A percentile compares a stretch with the other conserved stretches of the same genome.
Conservation (phyloP, 1,140 invertebrate species). For the Carcinoscorpius rotundicauda region DNA sequence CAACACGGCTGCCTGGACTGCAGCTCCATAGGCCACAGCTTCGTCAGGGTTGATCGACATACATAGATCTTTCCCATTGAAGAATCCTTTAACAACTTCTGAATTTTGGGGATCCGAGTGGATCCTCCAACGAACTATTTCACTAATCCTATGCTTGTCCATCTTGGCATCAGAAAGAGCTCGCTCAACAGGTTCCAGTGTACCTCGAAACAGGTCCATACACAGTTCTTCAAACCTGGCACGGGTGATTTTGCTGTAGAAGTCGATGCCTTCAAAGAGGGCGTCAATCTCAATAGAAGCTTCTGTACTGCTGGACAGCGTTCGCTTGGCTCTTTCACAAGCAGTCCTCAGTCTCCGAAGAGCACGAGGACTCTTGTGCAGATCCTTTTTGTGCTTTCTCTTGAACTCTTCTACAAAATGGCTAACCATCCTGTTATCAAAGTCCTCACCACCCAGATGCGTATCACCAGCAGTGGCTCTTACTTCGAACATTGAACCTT, state of each 20-base stretch:
- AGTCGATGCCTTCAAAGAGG: slow-evolving; percentile 52
- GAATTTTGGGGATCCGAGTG: slow-evolving; percentile 36
- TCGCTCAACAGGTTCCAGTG: slow-evolving; percentile 26
- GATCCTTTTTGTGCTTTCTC: slow-evolving; percentile 30
- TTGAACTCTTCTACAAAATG: slow-evolving; percentile 32
- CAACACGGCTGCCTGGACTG: slow-evolving; percentile 40
- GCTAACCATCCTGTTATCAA: slow-evolving; percentile 31
- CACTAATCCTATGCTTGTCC: slow-evolving; percentile 34
- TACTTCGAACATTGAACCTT: slow-evolving; percentile 54
- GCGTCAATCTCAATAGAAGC: slow-evolving; percentile 54
- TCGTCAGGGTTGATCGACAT: slow-evolving; percentile 46
- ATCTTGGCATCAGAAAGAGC: slow-evolving; percentile 36
- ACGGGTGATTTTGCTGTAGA: slow-evolving; percentile 34
- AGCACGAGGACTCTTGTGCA: slow-evolving; percentile 26
- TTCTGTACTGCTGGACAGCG: slow-evolving; percentile 31
- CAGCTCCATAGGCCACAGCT: slow-evolving; percentile 46
- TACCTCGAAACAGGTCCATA: slow-evolving; percentile 27
- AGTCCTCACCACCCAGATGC: slow-evolving; percentile 22
- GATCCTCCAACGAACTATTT: slow-evolving; percentile 42
- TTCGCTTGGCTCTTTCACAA: slow-evolving; percentile 48
- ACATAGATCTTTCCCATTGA: slow-evolving; percentile 48
- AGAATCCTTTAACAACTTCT: slow-evolving; percentile 28
- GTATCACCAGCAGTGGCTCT: slow-evolving; percentile 51
- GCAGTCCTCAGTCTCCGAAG: slow-evolving; percentile 45
- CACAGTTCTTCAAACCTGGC: slow-evolving; percentile 38